Percentiles rank a stretch among this genome's conserved stretches.
Conservation (phyloP, 2,797 vertebrate genomes). For the Trichosurus vulpecula region DNA sequence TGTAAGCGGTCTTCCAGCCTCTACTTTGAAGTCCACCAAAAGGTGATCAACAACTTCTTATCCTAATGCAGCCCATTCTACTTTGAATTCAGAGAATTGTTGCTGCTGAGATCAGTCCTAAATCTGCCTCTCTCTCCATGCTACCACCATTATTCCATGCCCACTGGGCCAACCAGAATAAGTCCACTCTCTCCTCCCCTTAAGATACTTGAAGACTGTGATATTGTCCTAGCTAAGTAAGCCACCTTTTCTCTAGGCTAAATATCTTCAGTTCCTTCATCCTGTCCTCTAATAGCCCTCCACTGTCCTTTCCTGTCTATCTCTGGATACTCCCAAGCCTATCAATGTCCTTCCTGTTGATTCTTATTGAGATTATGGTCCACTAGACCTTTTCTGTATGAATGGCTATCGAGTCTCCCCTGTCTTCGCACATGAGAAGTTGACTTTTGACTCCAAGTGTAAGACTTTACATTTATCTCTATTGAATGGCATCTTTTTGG, state of each 20-base stretch:
- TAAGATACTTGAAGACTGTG: neutral
- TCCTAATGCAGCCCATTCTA: neutral
- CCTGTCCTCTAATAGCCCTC: neutral
- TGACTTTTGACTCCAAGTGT: neutral
- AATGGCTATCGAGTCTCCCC: neutral
- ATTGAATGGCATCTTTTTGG: neutral
- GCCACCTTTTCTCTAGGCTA: neutral
- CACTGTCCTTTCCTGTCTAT: neutral
- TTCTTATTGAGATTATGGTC: neutral
- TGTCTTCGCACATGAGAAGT: neutral
- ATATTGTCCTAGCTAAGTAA: neutral
- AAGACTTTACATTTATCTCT: neutral
- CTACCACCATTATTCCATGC: neutral
- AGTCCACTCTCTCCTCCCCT: neutral
- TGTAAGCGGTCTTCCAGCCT: neutral
- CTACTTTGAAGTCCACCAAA: neutral
- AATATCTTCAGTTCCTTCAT: neutral
- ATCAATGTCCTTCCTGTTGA: neutral
- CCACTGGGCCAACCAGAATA: neutral
- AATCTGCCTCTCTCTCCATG: neutral
- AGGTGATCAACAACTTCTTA: neutral
- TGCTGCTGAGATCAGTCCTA: neutral
- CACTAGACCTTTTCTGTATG: neutral
- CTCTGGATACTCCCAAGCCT: neutral
- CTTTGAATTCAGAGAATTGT: neutral